phyloP scores from a whole-genome alignment of 2,797 vertebrate species.

The Typhlichthys eigenmanni region DNA sequence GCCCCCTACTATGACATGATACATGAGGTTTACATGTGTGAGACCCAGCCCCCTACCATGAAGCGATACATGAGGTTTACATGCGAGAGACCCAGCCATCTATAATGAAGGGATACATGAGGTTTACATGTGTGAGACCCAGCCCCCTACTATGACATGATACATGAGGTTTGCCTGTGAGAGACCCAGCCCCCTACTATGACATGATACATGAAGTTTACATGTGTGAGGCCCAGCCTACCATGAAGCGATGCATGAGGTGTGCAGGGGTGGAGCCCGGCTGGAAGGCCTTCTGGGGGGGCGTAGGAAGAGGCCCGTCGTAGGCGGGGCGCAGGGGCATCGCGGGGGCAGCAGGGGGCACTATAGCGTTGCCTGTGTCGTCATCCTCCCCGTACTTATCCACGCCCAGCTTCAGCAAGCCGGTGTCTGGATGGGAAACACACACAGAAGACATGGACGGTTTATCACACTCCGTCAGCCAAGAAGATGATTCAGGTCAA shows the following conservation, averaged over 20 bases:
- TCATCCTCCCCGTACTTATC: conserved; percentile 68
- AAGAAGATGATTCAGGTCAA: no score
- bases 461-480: no score
- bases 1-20: no score
- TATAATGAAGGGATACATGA: conserved; percentile 95
- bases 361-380: conserved; percentile 57
- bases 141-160: conserved; percentile 86
- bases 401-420: conserved; percentile 73
- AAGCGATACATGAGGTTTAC: no score
- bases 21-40: no score
- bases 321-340: conserved; percentile 76
- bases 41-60: no score
- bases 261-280: conserved; percentile 87
- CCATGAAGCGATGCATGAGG: conserved; percentile 95
- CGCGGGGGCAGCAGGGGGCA: conserved; percentile 41
- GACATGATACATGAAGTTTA: conserved; percentile 67
- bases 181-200: conserved; percentile 77
- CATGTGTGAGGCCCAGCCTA: conserved; percentile 39
- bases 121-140: conserved; percentile 54
- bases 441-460: background rate
- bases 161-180: no score
- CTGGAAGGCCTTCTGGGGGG: conserved; percentile 91
- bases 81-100: conserved; percentile 15
- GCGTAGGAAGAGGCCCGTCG: conserved; percentile 87
- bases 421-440: conserved; percentile 72